Base-by-base conservation (phyloP, 2,113 vertebrate genomes). In the Butastur rufipennis region DNA sequence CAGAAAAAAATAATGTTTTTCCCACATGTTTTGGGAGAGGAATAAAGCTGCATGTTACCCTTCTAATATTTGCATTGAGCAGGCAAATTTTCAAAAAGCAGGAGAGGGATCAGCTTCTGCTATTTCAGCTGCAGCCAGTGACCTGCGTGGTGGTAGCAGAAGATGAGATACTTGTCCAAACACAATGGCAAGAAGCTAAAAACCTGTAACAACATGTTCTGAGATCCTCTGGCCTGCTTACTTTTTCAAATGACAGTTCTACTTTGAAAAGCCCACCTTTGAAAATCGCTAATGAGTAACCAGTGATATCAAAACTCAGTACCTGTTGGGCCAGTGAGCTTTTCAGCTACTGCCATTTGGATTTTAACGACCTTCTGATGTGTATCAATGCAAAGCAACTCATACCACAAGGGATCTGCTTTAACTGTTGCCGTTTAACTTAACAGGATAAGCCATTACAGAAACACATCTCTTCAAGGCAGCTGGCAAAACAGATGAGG, bases 11-110 rank as follows among this genome's bases (percentile, higher is more conserved):
- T 50, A 48, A 31, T 10, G 15, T 3, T 95, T 27, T 32, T 85
- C 31, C 11, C 11, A 25, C 19, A 7, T 31, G 6, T 77, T 94
- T 80, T 59, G 20, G 32, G 16, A 23, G 40, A 93, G 29, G 81
- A 97, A 93, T 94, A 94, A 95, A 96, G 23, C 55, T 56, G 16
- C 31, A 16, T 26, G 13, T 55, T 97, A 58, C 66, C 29, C 22
- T 96, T 96, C 89, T 84, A 89, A 52, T 77, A 97, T 90, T 93
- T 89, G 67, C 55, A 55, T 72, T 90, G 67, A 93, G 59, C 85
- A 95, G 52, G 47, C 93, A 88, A 93, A 95, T 89, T 95, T 97
- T 97, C 82, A 70, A 96, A 96, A 26, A 88, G 36, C 34, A 78
- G 90, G 58, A 55, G 78, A 93, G 20, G 21, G 79, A 95, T 93